Evolutionary conservation across 2,113 vertebrate species (phyloP).

Genomic region (Cebus imitator): DNA sequence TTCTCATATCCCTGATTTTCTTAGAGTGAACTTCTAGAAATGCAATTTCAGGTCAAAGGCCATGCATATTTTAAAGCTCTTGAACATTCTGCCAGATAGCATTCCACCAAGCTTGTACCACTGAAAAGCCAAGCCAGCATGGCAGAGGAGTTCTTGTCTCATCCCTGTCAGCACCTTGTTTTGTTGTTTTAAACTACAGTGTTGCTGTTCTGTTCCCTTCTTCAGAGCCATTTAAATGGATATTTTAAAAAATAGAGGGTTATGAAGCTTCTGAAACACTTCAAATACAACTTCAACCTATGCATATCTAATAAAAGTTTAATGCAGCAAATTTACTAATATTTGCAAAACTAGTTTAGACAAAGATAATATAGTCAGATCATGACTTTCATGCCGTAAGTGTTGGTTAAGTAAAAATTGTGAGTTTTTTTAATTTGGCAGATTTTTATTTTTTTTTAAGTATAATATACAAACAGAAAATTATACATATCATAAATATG

Average conservation of each 20-base stretch:
- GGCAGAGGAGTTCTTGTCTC: neutral
- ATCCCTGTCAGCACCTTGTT: neutral
- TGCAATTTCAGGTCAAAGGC: constrained; percentile 31
- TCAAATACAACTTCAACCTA: neutral
- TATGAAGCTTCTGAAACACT: neutral
- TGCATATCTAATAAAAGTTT: neutral
- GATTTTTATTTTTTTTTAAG: neutral
- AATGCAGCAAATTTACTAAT: neutral
- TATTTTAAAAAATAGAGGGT: neutral
- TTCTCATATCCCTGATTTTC: constrained; percentile 45
- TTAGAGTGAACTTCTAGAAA: constrained; percentile 41
- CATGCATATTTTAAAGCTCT: constrained; percentile 2
- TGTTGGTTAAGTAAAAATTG: neutral
- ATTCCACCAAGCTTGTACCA: neutral
- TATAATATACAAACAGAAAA: neutral
- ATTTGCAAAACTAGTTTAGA: neutral
- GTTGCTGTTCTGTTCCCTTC: neutral
- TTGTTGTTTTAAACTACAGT: neutral
- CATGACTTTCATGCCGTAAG: neutral
- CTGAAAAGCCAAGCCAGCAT: neutral
- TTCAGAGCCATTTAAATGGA: neutral
- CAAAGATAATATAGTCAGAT: neutral
- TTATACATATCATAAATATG: neutral
- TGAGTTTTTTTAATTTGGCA: neutral
- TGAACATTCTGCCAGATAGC: neutral